Evolutionary conservation across 2,888 invertebrate genomes (phyloP), one percentile per base, ranked within the genome.

Genomic region (Agonopterix subpropinquella): DNA sequence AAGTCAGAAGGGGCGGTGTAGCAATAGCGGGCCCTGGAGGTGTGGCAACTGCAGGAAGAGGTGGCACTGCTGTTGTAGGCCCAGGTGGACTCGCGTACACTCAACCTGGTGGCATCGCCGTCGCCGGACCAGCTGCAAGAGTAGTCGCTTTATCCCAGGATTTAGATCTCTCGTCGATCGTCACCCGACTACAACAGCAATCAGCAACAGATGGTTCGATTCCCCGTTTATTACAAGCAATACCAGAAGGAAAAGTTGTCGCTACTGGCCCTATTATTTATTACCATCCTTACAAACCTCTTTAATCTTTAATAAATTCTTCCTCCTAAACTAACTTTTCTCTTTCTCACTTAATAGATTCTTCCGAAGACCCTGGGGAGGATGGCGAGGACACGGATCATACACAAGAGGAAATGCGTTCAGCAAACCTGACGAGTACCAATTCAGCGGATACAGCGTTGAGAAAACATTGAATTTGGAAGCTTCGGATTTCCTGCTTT

Each of bases 11-110:
- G 70, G 95, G 95, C 2, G 94, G 95, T 11, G 94, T 95, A 5
- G 94, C 94, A 0, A 94, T 95, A 47, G 95, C 94, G 2, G 94
- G 94, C 0, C 94, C 95, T 0, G 94, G 94, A n/a, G 94, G 94
- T 37, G 92, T 94, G 9, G 95, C 95, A 0, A 94, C 94, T 0
- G 94, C 94, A 1, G 94, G 94, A 10, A 91, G 91, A 64, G 95
- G 94, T 7, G 95, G 95, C 4, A 94, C 94, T 0, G 94, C 95
- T 0, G 93, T 95, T 49, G 94, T 95, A 2, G 94, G 95, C 0
- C 94, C 95, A 0, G 93, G 94, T 41, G 94, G 94, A 0, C 89
- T 92, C 11, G 94, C 94, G 0, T 92, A 93, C 57, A 94, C 94
- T 0, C 93, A 92, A 69, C 93, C 94, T 0, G 91, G 93, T 58